A percentile compares a stretch with the other conserved stretches of the same genome.
Evolutionary conservation across 2,797 vertebrate genomes (phyloP).

Genomic region (Neosalanx taihuensis): DNA sequence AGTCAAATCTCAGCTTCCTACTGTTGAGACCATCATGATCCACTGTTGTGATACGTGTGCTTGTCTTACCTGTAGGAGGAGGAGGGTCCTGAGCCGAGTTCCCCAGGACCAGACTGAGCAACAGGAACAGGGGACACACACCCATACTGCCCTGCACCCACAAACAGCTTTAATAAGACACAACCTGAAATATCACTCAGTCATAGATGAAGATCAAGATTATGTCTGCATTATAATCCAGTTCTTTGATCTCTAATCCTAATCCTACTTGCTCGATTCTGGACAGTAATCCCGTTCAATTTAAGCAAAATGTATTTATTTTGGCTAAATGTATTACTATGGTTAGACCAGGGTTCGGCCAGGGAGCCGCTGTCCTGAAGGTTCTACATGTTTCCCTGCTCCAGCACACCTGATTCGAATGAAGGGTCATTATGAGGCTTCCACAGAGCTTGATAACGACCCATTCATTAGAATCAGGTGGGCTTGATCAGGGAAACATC

Average conservation of each 20-base stretch:
- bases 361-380: too few species aligned
- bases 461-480: too few species aligned
- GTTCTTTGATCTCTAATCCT: constrained; percentile 14
- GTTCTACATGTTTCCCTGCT: too few species aligned
- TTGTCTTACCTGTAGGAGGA: constrained; percentile 54
- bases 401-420: too few species aligned
- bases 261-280: constrained; percentile 34
- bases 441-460: too few species aligned
- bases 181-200: not conserved
- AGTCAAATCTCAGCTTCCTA: too few species aligned
- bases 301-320: not conserved
- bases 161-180: not conserved
- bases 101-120: constrained; percentile 63
- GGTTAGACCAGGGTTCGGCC: too few species aligned
- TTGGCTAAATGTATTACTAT: not conserved
- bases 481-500: too few species aligned
- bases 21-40: too few species aligned
- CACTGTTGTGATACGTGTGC: not conserved
- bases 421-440: too few species aligned
- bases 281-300: constrained; percentile 10
- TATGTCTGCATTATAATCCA: constrained; percentile 25
- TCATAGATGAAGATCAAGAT: constrained; percentile 16
- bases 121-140: constrained; percentile 77
- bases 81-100: constrained; percentile 54
- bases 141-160: constrained; percentile 76